A percentile compares a stretch with the other conserved stretches of the same genome.
Conservation (phyloP, 2,797 vertebrate genomes). For the Gorsachius magnificus region DNA sequence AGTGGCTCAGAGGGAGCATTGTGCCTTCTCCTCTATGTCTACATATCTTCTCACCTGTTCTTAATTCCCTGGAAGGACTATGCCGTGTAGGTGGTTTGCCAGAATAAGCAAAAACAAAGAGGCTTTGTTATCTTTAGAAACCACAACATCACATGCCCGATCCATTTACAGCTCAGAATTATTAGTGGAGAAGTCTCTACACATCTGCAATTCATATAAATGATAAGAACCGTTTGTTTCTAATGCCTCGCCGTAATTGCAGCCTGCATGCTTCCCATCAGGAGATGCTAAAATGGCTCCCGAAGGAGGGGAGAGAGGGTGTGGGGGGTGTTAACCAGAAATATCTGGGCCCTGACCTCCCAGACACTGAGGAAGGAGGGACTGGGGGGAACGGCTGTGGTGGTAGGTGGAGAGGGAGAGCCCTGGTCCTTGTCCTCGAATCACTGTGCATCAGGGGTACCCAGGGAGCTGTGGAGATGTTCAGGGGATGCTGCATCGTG, state of each 20-base stretch:
- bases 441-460: accelerated
- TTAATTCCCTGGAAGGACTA: not conserved
- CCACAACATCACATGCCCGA: not conserved
- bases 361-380: not conserved
- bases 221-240: not conserved
- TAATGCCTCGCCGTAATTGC: not conserved
- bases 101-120: not conserved
- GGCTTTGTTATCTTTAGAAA: constrained; percentile 13
- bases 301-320: not conserved
- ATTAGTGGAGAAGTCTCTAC: not conserved
- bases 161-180: not conserved
- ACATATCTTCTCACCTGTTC: not conserved
- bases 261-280: not conserved
- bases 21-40: not conserved
- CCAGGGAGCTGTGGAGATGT: not conserved
- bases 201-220: not conserved
- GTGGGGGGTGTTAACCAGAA: not conserved
- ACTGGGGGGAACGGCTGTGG: not conserved
- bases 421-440: accelerated
- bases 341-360: not conserved
- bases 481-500: not conserved
- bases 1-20: not conserved
- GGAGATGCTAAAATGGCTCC: not conserved
- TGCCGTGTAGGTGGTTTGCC: not conserved
- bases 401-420: not conserved